These are phyloP conservation scores for Hormaphis cornu DNA, from an alignment of 1,140 invertebrate genomes.

Conservation along the genomic window DNA sequence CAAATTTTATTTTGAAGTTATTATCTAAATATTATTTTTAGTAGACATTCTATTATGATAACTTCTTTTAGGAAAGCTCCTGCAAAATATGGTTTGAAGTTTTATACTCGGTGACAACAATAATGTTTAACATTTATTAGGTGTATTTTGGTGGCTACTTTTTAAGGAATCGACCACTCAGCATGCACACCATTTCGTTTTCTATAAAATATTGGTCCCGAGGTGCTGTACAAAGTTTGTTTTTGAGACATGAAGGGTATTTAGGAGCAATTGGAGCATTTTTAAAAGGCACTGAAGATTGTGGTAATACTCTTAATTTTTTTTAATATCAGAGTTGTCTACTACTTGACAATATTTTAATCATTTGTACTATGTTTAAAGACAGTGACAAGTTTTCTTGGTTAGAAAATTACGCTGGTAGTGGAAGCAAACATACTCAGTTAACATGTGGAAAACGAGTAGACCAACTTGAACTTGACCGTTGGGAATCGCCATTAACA, in stretches of 20 bases:
- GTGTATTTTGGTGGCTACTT: slow-evolving; percentile 73
- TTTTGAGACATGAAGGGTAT: slow-evolving; percentile 68
- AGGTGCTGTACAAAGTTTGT: slow-evolving; percentile 59
- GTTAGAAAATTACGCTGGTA: slow-evolving; percentile 67
- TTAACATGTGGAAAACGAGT: slow-evolving; percentile 45
- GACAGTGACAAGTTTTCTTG: slow-evolving; percentile 56
- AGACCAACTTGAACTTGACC: slow-evolving; percentile 61
- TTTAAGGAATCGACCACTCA: slow-evolving; percentile 62
- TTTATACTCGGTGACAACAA: too few species aligned
- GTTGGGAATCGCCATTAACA: slow-evolving; percentile 51
- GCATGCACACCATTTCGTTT: slow-evolving; percentile 65
- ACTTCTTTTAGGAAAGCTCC: too few species aligned
- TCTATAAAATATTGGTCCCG: slow-evolving; percentile 69
- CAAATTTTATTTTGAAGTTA: too few species aligned
- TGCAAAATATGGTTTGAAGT: too few species aligned
- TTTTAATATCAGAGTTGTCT: not conserved
- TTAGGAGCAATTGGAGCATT: slow-evolving; percentile 69
- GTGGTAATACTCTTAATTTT: slow-evolving; percentile 39
- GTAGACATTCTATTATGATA: too few species aligned
- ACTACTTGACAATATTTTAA: not conserved
- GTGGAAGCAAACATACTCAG: slow-evolving; percentile 50
- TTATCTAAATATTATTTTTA: too few species aligned
- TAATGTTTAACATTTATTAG: slow-evolving; percentile 39
- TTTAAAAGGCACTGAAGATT: slow-evolving; percentile 58
- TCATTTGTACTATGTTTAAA: slow-evolving; percentile 33